Evolutionary conservation across 1,140 invertebrate species (phyloP).

Genomic region (Drosophila athabasca): DNA sequence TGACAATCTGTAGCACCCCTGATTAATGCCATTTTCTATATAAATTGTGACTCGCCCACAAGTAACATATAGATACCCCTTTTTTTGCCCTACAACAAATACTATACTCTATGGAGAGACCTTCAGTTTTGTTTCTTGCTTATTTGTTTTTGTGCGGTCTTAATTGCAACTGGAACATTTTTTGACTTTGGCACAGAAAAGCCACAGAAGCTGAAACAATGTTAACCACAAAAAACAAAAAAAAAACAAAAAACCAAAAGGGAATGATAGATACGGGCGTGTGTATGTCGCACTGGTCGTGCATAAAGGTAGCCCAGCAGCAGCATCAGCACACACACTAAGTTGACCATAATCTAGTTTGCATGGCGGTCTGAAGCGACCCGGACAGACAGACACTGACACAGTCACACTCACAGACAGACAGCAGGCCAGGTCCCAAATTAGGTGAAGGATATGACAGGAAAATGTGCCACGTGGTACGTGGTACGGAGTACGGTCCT

Average conservation of each 20-base stretch:
- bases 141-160: conserved; percentile 25
- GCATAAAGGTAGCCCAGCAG: too few species aligned
- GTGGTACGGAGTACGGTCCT: background rate
- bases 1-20: too few species aligned
- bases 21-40: too few species aligned
- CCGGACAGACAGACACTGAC: too few species aligned
- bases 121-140: too few species aligned
- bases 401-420: conserved; percentile 2
- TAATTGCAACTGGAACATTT: conserved; percentile 61
- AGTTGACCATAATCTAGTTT: conserved; percentile 75
- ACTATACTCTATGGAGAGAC: too few species aligned
- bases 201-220: conserved; percentile 36
- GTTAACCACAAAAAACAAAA: conserved; percentile 40
- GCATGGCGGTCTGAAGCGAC: conserved; percentile 10
- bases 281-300: too few species aligned
- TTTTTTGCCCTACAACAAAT: too few species aligned
- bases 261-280: background rate
- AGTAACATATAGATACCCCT: too few species aligned
- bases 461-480: conserved; percentile 10
- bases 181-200: conserved; percentile 22
- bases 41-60: too few species aligned
- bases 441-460: conserved; percentile 72
- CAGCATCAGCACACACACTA: conserved; percentile 19
- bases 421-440: conserved; percentile 39
- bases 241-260: conserved; percentile 23